These are phyloP conservation scores for Aldabrachelys gigantea DNA, from an alignment of 2,113 vertebrate species.

Conservation along the genomic window DNA sequence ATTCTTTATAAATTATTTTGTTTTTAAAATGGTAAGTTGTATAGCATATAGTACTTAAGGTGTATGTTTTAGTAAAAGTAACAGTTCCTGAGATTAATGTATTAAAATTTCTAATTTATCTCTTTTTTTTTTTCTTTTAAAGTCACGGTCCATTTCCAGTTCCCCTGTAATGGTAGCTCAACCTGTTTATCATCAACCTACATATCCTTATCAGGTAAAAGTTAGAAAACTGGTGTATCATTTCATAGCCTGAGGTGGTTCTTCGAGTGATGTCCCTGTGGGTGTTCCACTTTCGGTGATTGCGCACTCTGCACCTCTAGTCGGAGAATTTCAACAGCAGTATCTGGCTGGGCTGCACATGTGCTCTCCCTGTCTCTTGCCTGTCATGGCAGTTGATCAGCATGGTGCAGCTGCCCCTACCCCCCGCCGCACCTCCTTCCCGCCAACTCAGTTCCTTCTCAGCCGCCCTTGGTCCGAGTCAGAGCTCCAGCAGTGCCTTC, in stretches of 20 bases:
- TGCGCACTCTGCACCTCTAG: too few relatives aligned
- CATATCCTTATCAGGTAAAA: constrained; percentile 82
- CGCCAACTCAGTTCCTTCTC: too few relatives aligned
- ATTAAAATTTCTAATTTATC: constrained; percentile 11
- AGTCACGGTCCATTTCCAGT: constrained; percentile 77
- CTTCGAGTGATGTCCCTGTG: too few relatives aligned
- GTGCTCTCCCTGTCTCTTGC: too few relatives aligned
- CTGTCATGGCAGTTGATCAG: too few relatives aligned
- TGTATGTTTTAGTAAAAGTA: not conserved
- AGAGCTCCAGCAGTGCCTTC: too few relatives aligned
- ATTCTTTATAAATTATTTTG: rapidly evolving
- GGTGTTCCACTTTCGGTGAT: too few relatives aligned
- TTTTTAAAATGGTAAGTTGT: not conserved
- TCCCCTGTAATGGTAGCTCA: constrained; percentile 80
- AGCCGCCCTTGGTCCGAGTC: too few relatives aligned
- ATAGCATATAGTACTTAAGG: not conserved
- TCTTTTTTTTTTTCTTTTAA: constrained; percentile 27
- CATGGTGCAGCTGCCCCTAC: too few relatives aligned
- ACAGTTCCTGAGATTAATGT: not conserved
- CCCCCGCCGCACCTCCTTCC: too few relatives aligned
- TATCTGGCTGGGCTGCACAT: too few relatives aligned
- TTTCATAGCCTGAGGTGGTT: not conserved
- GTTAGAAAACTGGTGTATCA: not conserved
- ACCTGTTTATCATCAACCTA: constrained; percentile 80
- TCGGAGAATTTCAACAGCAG: too few relatives aligned